These are phyloP conservation scores for Leptosomus discolor DNA, from an alignment of 2,113 vertebrate genomes.

Conservation along the genomic window DNA sequence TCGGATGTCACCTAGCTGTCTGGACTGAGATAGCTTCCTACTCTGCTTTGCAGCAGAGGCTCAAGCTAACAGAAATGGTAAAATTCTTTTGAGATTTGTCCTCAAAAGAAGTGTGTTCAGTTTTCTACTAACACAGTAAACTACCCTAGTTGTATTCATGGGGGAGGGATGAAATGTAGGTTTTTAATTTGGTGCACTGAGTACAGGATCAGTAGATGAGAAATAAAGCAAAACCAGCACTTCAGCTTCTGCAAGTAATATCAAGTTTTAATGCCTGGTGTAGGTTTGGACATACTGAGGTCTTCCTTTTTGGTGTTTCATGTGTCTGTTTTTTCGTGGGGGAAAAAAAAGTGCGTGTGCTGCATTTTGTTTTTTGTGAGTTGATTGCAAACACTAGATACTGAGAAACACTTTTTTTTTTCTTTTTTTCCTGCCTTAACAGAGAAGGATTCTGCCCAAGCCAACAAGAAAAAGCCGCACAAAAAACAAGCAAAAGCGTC, in stretches of 20 bases:
- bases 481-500: conserved; percentile 97
- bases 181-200: not conserved
- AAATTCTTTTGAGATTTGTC: not conserved
- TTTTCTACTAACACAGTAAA: not conserved
- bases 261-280: not conserved
- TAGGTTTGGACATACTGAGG: not conserved
- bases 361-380: not conserved
- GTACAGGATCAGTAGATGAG: not conserved
- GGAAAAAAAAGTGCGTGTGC: not conserved
- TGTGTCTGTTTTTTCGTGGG: not conserved
- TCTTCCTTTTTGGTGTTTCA: not conserved
- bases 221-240: not conserved
- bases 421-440: not conserved
- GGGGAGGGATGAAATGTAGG: not conserved
- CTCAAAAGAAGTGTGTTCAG: not conserved
- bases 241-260: not conserved
- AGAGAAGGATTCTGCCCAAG: conserved; percentile 98
- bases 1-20: not conserved
- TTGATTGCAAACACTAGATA: not conserved
- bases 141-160: not conserved
- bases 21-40: not conserved
- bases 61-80: not conserved
- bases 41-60: not conserved
- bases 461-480: conserved; percentile 97
- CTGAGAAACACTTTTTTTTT: not conserved